phyloP scores from a whole-genome alignment of 2,113 vertebrate species.

The Brachirus orientalis region DNA sequence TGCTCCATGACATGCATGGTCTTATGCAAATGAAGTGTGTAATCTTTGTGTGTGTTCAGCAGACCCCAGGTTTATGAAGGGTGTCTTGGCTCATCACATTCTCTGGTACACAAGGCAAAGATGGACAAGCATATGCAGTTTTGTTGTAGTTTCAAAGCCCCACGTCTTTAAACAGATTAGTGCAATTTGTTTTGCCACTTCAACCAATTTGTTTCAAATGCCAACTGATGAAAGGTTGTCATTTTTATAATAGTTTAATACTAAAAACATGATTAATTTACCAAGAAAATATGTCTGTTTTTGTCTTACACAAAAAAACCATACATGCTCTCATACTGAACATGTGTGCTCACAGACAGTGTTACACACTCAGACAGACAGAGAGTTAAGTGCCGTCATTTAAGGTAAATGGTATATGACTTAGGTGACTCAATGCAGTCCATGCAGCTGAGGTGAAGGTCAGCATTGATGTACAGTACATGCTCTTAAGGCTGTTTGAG shows the following conservation, averaged over 20 bases:
- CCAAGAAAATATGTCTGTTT: no score
- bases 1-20: neutral
- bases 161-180: slow-evolving; percentile 8
- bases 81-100: slow-evolving; percentile 20
- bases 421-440: neutral
- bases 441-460: slow-evolving; percentile 12
- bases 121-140: slow-evolving; percentile 14
- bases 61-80: slow-evolving; percentile 11
- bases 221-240: no score
- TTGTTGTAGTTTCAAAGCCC: slow-evolving; percentile 23
- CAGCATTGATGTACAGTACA: slow-evolving; percentile 14
- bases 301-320: neutral
- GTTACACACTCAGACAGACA: no score
- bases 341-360: no score
- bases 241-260: no score
- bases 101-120: slow-evolving; percentile 3
- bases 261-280: no score
- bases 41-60: slow-evolving; percentile 8
- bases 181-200: no score
- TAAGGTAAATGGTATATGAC: slow-evolving; percentile 6
- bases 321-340: neutral
- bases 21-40: neutral
- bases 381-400: neutral
- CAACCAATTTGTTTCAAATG: no score
- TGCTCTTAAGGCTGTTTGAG: slow-evolving; percentile 17